phyloP scores from a whole-genome alignment of 2,888 invertebrate genomes.

The Alloscopus bannaensis region DNA sequence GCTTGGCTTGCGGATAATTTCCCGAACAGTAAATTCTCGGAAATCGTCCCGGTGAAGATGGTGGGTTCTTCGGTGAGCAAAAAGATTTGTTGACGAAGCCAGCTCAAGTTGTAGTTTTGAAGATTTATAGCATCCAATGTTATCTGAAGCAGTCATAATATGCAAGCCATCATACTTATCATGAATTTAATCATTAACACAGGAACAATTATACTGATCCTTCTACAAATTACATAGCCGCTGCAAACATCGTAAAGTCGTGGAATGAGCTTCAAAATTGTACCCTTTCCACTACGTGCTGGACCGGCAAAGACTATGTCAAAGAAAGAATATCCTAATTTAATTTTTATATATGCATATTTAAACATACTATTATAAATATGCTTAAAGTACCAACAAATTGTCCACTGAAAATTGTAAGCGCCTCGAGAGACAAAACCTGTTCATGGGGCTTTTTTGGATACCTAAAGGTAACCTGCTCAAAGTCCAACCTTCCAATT shows the following conservation, averaged over 20 bases:
- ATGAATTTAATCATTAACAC: background rate
- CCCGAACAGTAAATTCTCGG: constrained; percentile 62
- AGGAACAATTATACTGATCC: background rate
- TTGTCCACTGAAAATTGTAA: constrained; percentile 65
- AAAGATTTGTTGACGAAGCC: constrained; percentile 63
- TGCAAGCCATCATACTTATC: background rate
- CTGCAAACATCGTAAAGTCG: constrained; percentile 58
- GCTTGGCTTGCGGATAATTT: constrained; percentile 39
- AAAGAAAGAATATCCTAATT: background rate
- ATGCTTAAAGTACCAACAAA: constrained; percentile 36
- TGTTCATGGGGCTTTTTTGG: constrained; percentile 41
- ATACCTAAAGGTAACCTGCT: constrained; percentile 59
- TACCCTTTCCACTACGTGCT: constrained; percentile 54
- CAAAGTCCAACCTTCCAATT: constrained; percentile 63
- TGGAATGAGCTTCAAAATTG: constrained; percentile 57
- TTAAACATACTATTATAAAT: background rate
- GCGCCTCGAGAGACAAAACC: constrained; percentile 31
- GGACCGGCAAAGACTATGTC: constrained; percentile 46
- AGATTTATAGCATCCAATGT: constrained; percentile 61
- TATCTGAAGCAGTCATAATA: constrained; percentile 34
- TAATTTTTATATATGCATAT: background rate
- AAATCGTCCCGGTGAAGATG: constrained; percentile 60
- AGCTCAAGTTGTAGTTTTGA: constrained; percentile 56
- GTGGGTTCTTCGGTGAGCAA: constrained; percentile 49
- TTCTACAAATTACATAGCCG: constrained; percentile 41